A percentile compares a stretch with the other conserved stretches of the same genome.
Evolutionary conservation across 2,888 invertebrate genomes (phyloP).

Genomic region (Drosophila vallismaia): DNA sequence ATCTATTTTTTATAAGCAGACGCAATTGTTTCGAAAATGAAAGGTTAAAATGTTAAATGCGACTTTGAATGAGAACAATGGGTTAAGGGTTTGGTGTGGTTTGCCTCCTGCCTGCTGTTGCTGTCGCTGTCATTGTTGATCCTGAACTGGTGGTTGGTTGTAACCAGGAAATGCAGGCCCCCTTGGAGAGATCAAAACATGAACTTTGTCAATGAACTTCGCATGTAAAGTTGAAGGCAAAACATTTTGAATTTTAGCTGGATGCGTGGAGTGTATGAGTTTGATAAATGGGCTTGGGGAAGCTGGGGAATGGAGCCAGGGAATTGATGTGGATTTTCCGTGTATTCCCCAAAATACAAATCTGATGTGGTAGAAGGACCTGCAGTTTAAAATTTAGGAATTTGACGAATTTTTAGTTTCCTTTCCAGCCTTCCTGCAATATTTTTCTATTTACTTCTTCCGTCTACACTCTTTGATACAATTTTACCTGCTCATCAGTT

Average conservation of each 20-base stretch:
- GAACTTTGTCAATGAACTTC: conserved; percentile 74
- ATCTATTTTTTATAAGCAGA: conserved; percentile 78
- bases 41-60: conserved; percentile 80
- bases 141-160: conserved; percentile 10
- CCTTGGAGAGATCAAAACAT: conserved; percentile 61
- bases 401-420: background rate
- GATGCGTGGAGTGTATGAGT: background rate
- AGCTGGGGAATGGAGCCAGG: conserved; percentile 17
- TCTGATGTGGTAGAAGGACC: too few relatives aligned
- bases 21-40: conserved; percentile 80
- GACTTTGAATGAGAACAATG: conserved; percentile 71
- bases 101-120: conserved; percentile 6
- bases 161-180: conserved; percentile 69
- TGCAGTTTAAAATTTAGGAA: too few relatives aligned
- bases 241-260: conserved; percentile 5
- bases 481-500: conserved; percentile 21
- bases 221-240: conserved; percentile 28
- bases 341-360: background rate
- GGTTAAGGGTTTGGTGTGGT: conserved; percentile 29
- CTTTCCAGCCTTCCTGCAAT: background rate
- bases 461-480: background rate
- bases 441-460: too few relatives aligned
- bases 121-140: conserved; percentile 13
- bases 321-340: background rate
- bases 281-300: conserved; percentile 35